phyloP scores from a whole-genome alignment of 2,797 vertebrate genomes.

The Ciconia nigra region DNA sequence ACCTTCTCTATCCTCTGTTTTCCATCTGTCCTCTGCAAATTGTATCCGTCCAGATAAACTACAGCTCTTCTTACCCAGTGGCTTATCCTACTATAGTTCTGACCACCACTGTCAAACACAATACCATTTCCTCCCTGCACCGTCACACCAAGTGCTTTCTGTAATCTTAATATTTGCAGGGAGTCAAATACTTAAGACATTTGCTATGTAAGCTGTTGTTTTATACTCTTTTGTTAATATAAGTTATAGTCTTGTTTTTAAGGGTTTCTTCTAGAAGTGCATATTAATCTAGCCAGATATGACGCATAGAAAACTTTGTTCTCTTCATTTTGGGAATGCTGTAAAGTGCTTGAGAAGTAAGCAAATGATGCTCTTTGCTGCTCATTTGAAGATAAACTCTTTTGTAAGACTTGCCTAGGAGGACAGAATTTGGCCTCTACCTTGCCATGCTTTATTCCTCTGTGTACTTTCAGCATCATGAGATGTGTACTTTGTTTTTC shows the following conservation, averaged over 20 bases:
- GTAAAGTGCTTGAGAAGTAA: conserved; percentile 2
- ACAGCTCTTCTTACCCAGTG: not conserved
- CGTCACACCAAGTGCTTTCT: not conserved
- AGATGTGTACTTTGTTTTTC: conserved; percentile 17
- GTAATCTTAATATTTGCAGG: not conserved
- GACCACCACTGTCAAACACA: not conserved
- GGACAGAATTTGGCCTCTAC: not conserved
- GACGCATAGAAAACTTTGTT: not conserved
- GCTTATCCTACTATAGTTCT: not conserved
- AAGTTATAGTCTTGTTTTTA: not conserved
- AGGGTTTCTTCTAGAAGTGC: not conserved
- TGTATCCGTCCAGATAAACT: not conserved
- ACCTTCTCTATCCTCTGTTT: not conserved
- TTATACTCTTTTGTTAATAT: not conserved
- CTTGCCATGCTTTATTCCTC: not conserved
- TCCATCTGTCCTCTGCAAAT: not conserved
- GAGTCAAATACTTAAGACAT: not conserved
- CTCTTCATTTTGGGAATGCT: not conserved
- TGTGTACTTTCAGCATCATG: not conserved
- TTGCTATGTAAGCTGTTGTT: not conserved
- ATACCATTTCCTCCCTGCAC: not conserved
- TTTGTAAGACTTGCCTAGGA: not conserved
- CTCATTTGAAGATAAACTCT: not conserved
- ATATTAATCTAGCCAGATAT: not conserved
- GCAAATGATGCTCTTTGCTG: not conserved